Percentiles rank a stretch among this genome's conserved stretches.
These are phyloP conservation scores for Drosophila mulleri DNA, from an alignment of 2,888 invertebrate species.

Conservation along the genomic window DNA sequence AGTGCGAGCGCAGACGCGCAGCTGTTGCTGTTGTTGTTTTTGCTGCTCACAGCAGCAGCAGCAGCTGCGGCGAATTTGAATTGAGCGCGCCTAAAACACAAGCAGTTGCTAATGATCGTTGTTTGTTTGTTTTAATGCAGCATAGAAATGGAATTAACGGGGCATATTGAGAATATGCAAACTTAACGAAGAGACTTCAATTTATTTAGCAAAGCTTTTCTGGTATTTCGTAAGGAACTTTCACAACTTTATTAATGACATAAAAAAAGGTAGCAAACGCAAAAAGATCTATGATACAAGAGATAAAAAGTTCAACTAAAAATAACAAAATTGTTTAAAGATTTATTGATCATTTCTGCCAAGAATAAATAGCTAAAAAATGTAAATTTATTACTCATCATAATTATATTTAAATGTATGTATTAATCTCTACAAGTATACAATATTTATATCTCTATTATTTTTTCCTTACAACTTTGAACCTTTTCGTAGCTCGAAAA, in stretches of 20 bases:
- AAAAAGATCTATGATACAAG: not conserved
- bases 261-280: not conserved
- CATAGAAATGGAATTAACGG: not conserved
- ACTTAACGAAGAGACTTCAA: not conserved
- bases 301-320: too few relatives aligned
- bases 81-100: conserved; percentile 48
- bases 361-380: too few relatives aligned
- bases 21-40: conserved; percentile 20
- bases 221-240: not conserved
- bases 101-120: conserved; percentile 60
- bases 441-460: too few relatives aligned
- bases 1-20: conserved; percentile 49
- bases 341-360: too few relatives aligned
- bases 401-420: too few relatives aligned
- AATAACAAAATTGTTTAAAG: too few relatives aligned
- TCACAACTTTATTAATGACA: not conserved
- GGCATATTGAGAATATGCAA: conserved; percentile 4
- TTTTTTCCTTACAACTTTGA: too few relatives aligned
- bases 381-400: too few relatives aligned
- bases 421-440: too few relatives aligned
- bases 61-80: conserved; percentile 49
- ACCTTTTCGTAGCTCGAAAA: too few relatives aligned
- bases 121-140: conserved; percentile 68
- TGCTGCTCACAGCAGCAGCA: conserved; percentile 42
- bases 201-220: not conserved